A percentile compares a stretch with the other conserved stretches of the same genome.
These are phyloP conservation scores for Anarrhichthys ocellatus DNA, from an alignment of 2,113 vertebrate species.

Conservation along the genomic window DNA sequence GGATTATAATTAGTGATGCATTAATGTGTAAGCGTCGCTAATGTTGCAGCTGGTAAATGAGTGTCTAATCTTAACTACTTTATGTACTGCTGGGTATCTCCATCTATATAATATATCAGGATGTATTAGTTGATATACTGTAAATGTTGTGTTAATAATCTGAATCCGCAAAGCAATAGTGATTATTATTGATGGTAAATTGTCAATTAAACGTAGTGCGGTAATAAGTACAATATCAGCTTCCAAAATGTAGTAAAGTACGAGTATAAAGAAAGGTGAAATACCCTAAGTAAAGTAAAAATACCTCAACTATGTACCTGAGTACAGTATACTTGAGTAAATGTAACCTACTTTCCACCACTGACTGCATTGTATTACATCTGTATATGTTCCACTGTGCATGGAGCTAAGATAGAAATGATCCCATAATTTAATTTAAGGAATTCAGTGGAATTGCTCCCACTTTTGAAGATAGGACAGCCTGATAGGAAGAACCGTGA, in stretches of 20 bases:
- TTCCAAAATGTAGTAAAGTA: background rate
- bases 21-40: background rate
- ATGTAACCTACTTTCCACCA: background rate
- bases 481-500: background rate
- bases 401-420: background rate
- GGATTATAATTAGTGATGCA: background rate
- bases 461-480: background rate
- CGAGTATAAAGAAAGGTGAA: background rate
- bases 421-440: background rate
- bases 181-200: background rate
- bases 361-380: background rate
- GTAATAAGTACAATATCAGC: background rate
- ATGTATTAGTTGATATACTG: background rate
- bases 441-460: background rate
- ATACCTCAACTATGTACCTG: background rate
- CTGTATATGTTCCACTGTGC: background rate
- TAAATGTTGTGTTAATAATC: background rate
- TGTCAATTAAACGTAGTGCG: background rate
- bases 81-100: background rate
- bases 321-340: background rate
- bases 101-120: background rate
- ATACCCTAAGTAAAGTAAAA: background rate
- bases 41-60: background rate
- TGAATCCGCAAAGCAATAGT: background rate
- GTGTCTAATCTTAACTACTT: background rate